A percentile compares a stretch with the other conserved stretches of the same genome.
phyloP scores from a whole-genome alignment of 1,140 invertebrate species.

The Drosophila simulans region DNA sequence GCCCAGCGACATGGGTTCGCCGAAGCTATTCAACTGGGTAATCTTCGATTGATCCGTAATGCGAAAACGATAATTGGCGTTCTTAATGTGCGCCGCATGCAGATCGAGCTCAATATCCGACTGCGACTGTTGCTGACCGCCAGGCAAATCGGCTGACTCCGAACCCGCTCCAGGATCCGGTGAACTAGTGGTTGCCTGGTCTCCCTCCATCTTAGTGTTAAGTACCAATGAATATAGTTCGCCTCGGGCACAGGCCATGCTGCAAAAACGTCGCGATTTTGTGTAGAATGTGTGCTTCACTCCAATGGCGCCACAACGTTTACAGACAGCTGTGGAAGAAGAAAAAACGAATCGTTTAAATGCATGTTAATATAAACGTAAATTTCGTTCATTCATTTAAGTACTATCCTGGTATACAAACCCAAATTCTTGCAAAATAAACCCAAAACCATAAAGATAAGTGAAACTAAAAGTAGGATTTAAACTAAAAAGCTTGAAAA shows the following conservation, averaged over 20 bases:
- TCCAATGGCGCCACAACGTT: conserved; percentile 94
- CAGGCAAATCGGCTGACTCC: conserved; percentile 31
- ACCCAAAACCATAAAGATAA: conserved; percentile 2
- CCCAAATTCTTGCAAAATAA: conserved; percentile 44
- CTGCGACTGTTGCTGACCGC: conserved; percentile 48
- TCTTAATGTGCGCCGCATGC: conserved; percentile 79
- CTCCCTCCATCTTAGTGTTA: conserved; percentile 72
- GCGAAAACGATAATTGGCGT: conserved; percentile 83
- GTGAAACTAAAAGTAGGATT: not conserved
- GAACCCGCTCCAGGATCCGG: conserved; percentile 35
- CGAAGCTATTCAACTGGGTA: conserved; percentile 79
- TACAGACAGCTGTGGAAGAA: conserved; percentile 90
- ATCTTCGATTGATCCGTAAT: conserved; percentile 83
- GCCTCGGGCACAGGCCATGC: conserved; percentile 89
- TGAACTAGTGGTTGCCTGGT: conserved; percentile 55
- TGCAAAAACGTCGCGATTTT: conserved; percentile 92
- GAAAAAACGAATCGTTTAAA: not conserved
- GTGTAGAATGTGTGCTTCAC: conserved; percentile 96
- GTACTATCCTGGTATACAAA: conserved; percentile 43
- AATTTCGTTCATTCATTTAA: not conserved
- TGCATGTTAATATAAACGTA: not conserved
- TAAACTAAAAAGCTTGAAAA: conserved; percentile 1
- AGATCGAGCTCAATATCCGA: conserved; percentile 77
- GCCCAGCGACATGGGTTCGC: conserved; percentile 72
- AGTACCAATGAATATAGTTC: conserved; percentile 85